phyloP scores from a whole-genome alignment of 1,140 invertebrate species.

The Tetranychus cinnabarinus region DNA sequence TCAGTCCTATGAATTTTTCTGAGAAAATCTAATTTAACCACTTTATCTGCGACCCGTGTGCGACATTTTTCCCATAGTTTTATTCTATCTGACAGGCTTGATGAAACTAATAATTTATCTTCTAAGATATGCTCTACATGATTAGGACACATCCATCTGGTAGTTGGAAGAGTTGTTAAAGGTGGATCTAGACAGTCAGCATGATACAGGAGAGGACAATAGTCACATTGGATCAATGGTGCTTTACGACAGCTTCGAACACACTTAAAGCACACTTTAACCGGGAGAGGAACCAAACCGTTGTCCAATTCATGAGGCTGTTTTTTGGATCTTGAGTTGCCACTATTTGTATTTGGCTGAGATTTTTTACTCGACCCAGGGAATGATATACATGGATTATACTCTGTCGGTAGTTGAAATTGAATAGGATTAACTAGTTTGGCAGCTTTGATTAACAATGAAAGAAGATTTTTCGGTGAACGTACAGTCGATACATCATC shows the following conservation, averaged over 20 bases:
- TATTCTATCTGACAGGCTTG: slow-evolving; percentile 54
- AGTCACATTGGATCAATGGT: slow-evolving; percentile 72
- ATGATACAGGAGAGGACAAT: slow-evolving; percentile 68
- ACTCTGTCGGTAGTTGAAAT: slow-evolving; percentile 57
- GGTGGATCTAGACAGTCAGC: slow-evolving; percentile 81
- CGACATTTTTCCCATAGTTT: slow-evolving; percentile 55
- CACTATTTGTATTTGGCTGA: neutral
- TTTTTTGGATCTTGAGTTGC: slow-evolving; percentile 18
- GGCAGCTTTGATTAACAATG: slow-evolving; percentile 46
- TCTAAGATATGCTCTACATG: slow-evolving; percentile 78
- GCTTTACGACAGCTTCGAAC: slow-evolving; percentile 21
- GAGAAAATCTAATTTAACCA: slow-evolving; percentile 59
- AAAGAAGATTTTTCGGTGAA: neutral
- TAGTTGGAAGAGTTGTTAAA: slow-evolving; percentile 50
- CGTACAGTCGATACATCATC: neutral
- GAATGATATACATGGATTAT: slow-evolving; percentile 46
- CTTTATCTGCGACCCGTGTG: slow-evolving; percentile 52
- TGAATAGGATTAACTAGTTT: slow-evolving; percentile 59
- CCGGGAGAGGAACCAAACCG: slow-evolving; percentile 51
- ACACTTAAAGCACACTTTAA: slow-evolving; percentile 56
- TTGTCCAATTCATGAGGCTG: slow-evolving; percentile 41
- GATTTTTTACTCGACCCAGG: slow-evolving; percentile 34
- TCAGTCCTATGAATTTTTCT: slow-evolving; percentile 41
- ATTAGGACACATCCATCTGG: slow-evolving; percentile 80
- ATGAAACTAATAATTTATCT: slow-evolving; percentile 47